Percentiles rank a stretch among this genome's conserved stretches.
phyloP scores from a whole-genome alignment of 2,113 vertebrate genomes.

The Cranoglanis bouderius region DNA sequence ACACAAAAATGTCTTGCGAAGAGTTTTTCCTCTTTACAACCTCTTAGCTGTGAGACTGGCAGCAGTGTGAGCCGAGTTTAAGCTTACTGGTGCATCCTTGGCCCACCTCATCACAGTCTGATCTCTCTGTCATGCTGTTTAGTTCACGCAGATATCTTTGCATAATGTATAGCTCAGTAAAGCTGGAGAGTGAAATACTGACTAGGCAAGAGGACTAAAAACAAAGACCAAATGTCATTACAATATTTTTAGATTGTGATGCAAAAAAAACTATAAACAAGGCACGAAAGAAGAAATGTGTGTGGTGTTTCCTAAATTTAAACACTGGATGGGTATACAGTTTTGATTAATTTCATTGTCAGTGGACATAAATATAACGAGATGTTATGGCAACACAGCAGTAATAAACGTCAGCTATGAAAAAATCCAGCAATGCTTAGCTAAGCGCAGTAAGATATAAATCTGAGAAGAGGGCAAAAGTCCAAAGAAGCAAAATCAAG shows the following conservation, averaged over 20 bases:
- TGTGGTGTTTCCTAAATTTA: not conserved
- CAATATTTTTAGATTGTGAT: not conserved
- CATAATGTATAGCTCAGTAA: not conserved
- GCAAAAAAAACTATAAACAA: not conserved
- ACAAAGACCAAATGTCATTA: not conserved
- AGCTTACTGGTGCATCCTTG: not conserved
- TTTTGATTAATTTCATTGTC: slow-evolving; percentile 26
- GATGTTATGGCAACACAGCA: slow-evolving; percentile 11
- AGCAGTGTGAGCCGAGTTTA: not conserved
- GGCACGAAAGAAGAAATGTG: not conserved
- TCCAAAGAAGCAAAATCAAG: not conserved
- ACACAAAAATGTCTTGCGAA: not conserved
- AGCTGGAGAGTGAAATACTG: not conserved
- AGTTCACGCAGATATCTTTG: not conserved
- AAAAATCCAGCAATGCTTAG: not conserved
- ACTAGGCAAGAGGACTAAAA: not conserved
- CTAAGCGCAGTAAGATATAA: not conserved
- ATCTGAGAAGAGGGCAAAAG: not conserved
- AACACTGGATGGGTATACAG: not conserved
- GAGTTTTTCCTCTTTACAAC: not conserved
- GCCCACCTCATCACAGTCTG: not conserved
- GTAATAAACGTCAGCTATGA: slow-evolving; percentile 15
- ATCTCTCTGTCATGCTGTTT: not conserved
- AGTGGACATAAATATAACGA: slow-evolving; percentile 9
- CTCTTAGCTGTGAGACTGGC: not conserved